These are phyloP conservation scores for Butastur rufipennis DNA, from an alignment of 2,113 vertebrate species.

Conservation along the genomic window DNA sequence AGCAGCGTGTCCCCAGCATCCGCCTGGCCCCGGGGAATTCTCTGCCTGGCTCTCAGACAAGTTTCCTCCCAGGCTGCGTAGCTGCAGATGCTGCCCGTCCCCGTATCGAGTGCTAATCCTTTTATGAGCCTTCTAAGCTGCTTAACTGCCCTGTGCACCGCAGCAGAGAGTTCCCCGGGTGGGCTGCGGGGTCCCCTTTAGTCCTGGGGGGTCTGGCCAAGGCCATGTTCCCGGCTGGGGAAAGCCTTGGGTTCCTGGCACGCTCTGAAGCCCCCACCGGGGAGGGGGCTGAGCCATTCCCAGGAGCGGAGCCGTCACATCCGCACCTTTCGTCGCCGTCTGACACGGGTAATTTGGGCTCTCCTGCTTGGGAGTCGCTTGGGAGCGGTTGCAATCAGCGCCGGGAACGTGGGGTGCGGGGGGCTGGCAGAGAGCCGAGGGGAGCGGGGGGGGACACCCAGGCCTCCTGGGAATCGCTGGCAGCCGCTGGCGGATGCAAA, in stretches of 20 bases:
- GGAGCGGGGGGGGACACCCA: background rate
- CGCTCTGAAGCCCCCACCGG: accelerated
- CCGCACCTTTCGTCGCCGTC: background rate
- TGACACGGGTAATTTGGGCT: background rate
- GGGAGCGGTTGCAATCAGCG: conserved; percentile 23
- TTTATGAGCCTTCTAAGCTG: background rate
- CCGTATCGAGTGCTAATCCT: background rate
- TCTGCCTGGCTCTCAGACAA: background rate
- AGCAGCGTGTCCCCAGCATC: accelerated
- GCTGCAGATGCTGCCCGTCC: background rate
- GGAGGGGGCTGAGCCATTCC: background rate
- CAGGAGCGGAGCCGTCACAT: background rate
- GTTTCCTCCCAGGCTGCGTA: background rate
- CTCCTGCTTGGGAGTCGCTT: background rate
- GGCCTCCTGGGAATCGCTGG: background rate
- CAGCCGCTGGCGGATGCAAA: background rate
- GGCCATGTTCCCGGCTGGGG: background rate
- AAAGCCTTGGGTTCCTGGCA: background rate
- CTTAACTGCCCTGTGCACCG: background rate
- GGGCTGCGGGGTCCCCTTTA: background rate
- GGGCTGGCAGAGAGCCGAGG: background rate
- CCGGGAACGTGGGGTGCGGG: background rate
- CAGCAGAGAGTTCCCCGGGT: background rate
- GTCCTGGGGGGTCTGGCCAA: accelerated
- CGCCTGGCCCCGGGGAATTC: accelerated